Base-by-base conservation (phyloP, 2,797 vertebrate genomes). In the Acrossocheilus wenchowensis region DNA sequence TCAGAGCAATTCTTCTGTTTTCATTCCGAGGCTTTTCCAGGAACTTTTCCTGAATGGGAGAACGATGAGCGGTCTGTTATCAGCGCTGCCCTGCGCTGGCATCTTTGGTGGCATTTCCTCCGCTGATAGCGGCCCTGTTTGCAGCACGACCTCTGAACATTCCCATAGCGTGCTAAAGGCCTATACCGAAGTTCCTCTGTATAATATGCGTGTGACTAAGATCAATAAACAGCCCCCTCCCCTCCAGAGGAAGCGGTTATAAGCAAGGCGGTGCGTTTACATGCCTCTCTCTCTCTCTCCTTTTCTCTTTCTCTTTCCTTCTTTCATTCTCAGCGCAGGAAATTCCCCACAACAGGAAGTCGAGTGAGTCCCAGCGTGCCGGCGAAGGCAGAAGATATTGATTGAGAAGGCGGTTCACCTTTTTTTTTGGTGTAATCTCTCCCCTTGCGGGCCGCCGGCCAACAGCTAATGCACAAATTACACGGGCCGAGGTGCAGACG, bases 191-290 rank as follows among this genome's bases (percentile, higher is more conserved):
- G 95, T 95, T 97, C 93, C 93, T 94, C 91, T 96, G 94, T 89
- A 92, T 92, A 94, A 93, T 91, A 81, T 87, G 93, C 95, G 94
- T 96, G 95, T 95, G 96, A 95, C 95, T 96, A 95, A 96, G 96
- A 94, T 95, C 95, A 95, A 94, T 97, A 96, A 97, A 96, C 95
- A 95, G 90, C 92, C 91, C 91, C 87, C 84, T 89, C 85, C 92
- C 93, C 91, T 92, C 80, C 92, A 93, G 87, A 93, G 94, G 71
- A 75, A 50, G 93, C 91, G 86, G 90, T 96, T 96, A 92, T 89
- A 43, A 43, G 93, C 93, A 96, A 93, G 94, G 93, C 92, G 92
- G 90, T 85, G 88, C 6, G 60, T 62, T 93, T 94, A 91, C 82
- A 92, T 95, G 93, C 91, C 41, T 64, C 72, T 7, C 93, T 93